These are phyloP conservation scores for Crypturellus tataupa DNA, from an alignment of 2,797 vertebrate species.

Conservation along the genomic window DNA sequence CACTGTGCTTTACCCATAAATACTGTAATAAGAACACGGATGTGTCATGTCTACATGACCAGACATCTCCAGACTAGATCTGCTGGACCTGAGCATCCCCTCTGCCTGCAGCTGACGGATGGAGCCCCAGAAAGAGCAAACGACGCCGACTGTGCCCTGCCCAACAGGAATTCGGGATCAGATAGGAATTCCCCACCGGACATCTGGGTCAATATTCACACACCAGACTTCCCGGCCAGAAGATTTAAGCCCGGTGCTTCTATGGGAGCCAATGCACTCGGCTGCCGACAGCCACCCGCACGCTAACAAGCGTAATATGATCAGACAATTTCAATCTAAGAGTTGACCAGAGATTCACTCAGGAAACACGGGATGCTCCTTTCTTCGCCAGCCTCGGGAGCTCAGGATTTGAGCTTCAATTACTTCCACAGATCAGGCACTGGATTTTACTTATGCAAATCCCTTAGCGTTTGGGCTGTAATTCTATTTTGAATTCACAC, in stretches of 20 bases:
- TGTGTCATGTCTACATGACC: neutral
- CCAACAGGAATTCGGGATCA: neutral
- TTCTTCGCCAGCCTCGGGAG: constrained; percentile 3
- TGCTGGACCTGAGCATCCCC: neutral
- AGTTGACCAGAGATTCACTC: neutral
- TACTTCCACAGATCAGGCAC: constrained; percentile 21
- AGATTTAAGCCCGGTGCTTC: neutral
- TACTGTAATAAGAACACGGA: neutral
- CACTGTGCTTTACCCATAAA: neutral
- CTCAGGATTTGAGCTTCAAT: constrained; percentile 43
- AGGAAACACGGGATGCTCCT: constrained; percentile 44
- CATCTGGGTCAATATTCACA: neutral
- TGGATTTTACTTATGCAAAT: constrained; percentile 48
- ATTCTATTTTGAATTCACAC: constrained; percentile 35
- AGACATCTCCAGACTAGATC: neutral
- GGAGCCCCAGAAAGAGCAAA: neutral
- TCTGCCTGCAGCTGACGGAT: rapidly evolving
- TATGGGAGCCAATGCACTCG: neutral
- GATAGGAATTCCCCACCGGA: neutral
- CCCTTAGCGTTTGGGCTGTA: constrained; percentile 19
- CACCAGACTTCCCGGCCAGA: neutral
- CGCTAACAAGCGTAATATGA: neutral
- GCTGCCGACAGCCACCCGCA: neutral
- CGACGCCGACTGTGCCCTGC: neutral
- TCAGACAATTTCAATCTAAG: neutral